Evolutionary conservation across 2,797 vertebrate genomes (phyloP).

Genomic region (Sebastes melanostomus): DNA sequence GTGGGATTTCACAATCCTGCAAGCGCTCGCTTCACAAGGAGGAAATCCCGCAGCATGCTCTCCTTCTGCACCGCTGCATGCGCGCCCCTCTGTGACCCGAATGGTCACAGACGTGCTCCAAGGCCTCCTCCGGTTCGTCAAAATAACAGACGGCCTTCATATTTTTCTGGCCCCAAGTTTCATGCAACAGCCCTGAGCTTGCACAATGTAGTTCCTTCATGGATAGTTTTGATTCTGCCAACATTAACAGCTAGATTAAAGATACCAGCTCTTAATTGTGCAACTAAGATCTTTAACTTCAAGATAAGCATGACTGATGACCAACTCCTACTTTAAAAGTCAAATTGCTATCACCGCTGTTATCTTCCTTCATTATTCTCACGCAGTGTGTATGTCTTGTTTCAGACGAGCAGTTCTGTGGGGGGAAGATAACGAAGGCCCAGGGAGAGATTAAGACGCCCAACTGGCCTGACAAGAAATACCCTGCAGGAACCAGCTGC

Average conservation of each 20-base stretch:
- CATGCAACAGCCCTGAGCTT: not conserved
- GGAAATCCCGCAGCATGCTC: too few relatives aligned
- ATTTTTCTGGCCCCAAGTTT: not conserved
- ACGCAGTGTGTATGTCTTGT: not conserved
- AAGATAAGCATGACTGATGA: not conserved
- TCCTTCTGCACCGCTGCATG: too few relatives aligned
- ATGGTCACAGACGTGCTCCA: too few relatives aligned
- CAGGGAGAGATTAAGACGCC: slow-evolving; percentile 90
- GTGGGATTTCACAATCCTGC: too few relatives aligned
- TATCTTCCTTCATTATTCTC: not conserved
- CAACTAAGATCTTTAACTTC: not conserved
- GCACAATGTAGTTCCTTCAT: not conserved
- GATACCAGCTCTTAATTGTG: not conserved
- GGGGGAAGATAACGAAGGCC: slow-evolving; percentile 89
- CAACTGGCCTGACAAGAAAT: slow-evolving; percentile 92
- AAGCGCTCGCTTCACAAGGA: too few relatives aligned
- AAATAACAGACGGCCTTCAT: too few relatives aligned
- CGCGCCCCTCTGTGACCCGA: accelerated
- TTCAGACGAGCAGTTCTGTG: slow-evolving; percentile 87
- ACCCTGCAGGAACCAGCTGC: slow-evolving; percentile 90
- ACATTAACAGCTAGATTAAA: not conserved
- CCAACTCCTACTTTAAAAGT: not conserved
- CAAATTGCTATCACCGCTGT: not conserved
- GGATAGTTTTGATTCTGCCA: not conserved
- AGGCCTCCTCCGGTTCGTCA: too few relatives aligned